These are phyloP conservation scores for Plebejus anna DNA, from an alignment of 2,888 invertebrate species.

Conservation along the genomic window DNA sequence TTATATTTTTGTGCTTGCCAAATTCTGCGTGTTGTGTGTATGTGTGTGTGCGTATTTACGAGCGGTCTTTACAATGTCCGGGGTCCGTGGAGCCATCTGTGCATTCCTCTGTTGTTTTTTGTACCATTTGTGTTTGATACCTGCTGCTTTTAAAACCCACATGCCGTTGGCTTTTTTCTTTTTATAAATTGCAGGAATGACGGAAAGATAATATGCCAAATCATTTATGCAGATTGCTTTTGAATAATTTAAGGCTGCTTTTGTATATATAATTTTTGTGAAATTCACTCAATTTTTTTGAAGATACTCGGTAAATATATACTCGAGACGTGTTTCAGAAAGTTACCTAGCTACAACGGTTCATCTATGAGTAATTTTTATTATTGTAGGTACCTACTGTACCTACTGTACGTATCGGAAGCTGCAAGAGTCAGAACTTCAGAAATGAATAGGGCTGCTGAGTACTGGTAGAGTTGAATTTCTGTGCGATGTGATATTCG, in stretches of 20 bases:
- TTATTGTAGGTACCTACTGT: neutral
- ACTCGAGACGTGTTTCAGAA: neutral
- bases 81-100: conserved; percentile 68
- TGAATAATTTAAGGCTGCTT: neutral
- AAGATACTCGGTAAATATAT: neutral
- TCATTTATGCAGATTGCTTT: conserved; percentile 23
- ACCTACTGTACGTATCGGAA: neutral
- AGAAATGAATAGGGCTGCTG: neutral
- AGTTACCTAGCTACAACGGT: neutral
- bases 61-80: conserved; percentile 55
- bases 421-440: neutral
- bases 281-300: neutral
- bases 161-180: conserved; percentile 46
- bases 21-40: conserved; percentile 11
- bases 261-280: neutral
- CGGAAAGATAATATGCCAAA: conserved; percentile 34
- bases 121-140: conserved; percentile 66
- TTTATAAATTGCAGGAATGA: conserved; percentile 31
- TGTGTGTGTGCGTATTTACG: conserved; percentile 5
- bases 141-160: conserved; percentile 61
- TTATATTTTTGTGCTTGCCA: neutral
- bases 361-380: neutral
- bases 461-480: neutral
- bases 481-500: neutral
- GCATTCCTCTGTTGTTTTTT: conserved; percentile 67